A percentile compares a stretch with the other conserved stretches of the same genome.
These are phyloP conservation scores for Cheilosia pagana DNA, from an alignment of 2,888 invertebrate genomes.

Conservation along the genomic window DNA sequence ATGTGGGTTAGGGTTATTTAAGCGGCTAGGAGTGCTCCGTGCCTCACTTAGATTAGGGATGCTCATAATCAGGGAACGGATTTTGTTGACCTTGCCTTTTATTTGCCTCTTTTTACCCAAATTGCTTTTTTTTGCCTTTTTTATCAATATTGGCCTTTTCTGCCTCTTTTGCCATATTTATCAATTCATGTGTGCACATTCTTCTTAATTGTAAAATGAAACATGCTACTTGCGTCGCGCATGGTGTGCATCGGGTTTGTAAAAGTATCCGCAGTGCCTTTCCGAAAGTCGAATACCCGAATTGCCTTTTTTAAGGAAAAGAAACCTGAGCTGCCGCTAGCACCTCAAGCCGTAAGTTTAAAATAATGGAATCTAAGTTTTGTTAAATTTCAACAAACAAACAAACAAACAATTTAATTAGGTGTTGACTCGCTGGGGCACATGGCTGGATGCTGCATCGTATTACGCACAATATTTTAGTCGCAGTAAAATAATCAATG, in stretches of 20 bases:
- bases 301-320: conserved; percentile 77
- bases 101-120: too few species aligned
- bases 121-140: too few species aligned
- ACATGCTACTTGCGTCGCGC: too few species aligned
- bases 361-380: not conserved
- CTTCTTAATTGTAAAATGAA: too few species aligned
- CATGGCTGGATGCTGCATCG: conserved; percentile 72
- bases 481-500: conserved; percentile 1
- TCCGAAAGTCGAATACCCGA: conserved; percentile 53
- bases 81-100: too few species aligned
- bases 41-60: too few species aligned
- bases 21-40: too few species aligned
- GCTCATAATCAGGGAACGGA: too few species aligned
- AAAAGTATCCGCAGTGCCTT: conserved; percentile 76
- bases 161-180: too few species aligned
- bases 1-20: too few species aligned
- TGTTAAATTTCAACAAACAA: not conserved
- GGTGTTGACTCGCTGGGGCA: conserved; percentile 78
- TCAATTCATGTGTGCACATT: too few species aligned
- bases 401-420: conserved; percentile 2
- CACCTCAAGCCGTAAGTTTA: conserved; percentile 77
- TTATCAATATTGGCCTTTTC: too few species aligned
- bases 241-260: conserved; percentile 57
- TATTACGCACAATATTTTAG: conserved; percentile 19
- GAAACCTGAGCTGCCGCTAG: conserved; percentile 76